These are phyloP conservation scores for Syngnathus acus DNA, from an alignment of 2,797 vertebrate genomes.

Conservation along the genomic window DNA sequence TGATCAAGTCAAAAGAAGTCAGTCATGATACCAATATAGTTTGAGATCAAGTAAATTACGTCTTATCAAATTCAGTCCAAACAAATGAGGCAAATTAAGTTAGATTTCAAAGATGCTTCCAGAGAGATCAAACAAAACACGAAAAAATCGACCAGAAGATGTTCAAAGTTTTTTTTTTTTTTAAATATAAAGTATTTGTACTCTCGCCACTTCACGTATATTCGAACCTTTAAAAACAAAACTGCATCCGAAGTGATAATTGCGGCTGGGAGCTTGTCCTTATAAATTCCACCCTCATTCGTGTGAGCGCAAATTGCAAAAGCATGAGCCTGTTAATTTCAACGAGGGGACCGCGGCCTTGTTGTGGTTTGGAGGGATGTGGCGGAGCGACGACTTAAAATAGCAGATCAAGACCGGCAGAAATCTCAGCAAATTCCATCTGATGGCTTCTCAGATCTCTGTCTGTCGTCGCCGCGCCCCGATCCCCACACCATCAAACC, in stretches of 20 bases:
- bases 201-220: background rate
- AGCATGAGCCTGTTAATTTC: slow-evolving; percentile 78
- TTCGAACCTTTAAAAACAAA: slow-evolving; percentile 30
- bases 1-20: background rate
- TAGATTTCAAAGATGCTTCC: background rate
- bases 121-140: background rate
- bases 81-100: background rate
- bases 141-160: background rate
- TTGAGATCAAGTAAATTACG: background rate
- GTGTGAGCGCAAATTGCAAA: slow-evolving; percentile 66
- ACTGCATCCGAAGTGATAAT: slow-evolving; percentile 53
- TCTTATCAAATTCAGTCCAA: background rate
- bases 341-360: slow-evolving; percentile 63
- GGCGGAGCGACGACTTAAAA: slow-evolving; percentile 64
- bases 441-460: slow-evolving; percentile 44
- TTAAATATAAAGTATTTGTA: no score
- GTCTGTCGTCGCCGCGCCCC: slow-evolving; percentile 19
- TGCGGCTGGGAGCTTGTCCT: slow-evolving; percentile 47
- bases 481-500: slow-evolving; percentile 35
- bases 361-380: slow-evolving; percentile 69
- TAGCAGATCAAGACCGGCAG: slow-evolving; percentile 64
- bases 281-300: slow-evolving; percentile 52
- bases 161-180: background rate
- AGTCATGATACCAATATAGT: background rate
- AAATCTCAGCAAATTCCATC: slow-evolving; percentile 66